Percentiles rank a stretch among this genome's conserved stretches.
These are phyloP conservation scores for Enteromius afrohamiltoni DNA, from an alignment of 2,797 vertebrate species.

Conservation along the genomic window DNA sequence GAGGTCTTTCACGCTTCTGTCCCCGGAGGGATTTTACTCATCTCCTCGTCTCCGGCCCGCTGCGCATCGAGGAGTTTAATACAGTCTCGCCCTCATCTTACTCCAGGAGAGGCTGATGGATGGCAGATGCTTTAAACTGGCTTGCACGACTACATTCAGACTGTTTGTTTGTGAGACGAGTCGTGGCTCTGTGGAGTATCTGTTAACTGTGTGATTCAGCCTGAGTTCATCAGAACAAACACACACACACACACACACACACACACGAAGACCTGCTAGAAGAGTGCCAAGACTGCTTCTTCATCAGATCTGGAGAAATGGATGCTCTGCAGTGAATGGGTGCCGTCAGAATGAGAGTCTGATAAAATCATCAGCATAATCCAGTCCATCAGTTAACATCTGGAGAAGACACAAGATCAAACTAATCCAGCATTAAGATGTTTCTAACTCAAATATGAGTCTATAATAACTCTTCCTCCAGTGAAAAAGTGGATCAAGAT, in stretches of 20 bases:
- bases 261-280: background rate
- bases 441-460: background rate
- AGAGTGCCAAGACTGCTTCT: background rate
- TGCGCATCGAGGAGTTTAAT: conserved; percentile 15
- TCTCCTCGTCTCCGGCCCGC: conserved; percentile 22
- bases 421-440: background rate
- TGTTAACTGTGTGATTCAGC: conserved; percentile 6
- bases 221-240: conserved; percentile 14
- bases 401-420: background rate
- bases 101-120: conserved; percentile 14
- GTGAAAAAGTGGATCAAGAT: background rate
- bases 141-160: conserved; percentile 17
- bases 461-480: background rate
- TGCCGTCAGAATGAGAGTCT: no score
- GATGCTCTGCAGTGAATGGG: background rate
- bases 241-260: background rate
- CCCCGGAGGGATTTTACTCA: conserved; percentile 39
- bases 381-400: background rate
- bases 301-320: background rate
- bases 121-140: background rate
- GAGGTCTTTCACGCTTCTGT: conserved; percentile 22
- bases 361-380: background rate
- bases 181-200: background rate
- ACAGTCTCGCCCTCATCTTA: conserved; percentile 18
- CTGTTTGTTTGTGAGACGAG: conserved; percentile 13